A percentile compares a stretch with the other conserved stretches of the same genome.
Evolutionary conservation across 2,888 invertebrate genomes (phyloP).

Genomic region (Netelia virgata): DNA sequence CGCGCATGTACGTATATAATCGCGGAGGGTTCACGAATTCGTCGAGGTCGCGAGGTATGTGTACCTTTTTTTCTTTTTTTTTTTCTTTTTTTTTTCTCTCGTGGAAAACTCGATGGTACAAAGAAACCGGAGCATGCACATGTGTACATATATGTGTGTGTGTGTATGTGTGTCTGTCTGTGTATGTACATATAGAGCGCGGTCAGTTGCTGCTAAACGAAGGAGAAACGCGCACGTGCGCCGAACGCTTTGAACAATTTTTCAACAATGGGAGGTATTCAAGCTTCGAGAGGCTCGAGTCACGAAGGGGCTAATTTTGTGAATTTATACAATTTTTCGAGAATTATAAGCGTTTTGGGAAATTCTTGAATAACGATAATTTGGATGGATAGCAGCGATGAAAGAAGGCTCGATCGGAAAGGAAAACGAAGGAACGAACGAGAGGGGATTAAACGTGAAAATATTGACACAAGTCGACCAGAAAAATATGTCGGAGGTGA

Average conservation of each 20-base stretch:
- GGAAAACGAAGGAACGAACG: not conserved
- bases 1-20: not conserved
- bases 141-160: not conserved
- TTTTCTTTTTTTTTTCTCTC: not conserved
- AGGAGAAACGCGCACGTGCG: conserved; percentile 20
- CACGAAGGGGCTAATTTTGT: conserved; percentile 16
- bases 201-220: not conserved
- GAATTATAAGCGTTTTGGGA: not conserved
- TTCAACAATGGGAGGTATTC: not conserved
- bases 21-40: conserved; percentile 37
- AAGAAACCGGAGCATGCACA: not conserved
- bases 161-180: not conserved
- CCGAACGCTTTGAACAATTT: conserved; percentile 16
- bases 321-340: conserved; percentile 11
- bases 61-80: not conserved
- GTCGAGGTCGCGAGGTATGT: conserved; percentile 32
- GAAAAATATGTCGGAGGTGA: not conserved
- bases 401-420: not conserved
- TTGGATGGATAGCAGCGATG: not conserved
- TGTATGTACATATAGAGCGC: not conserved
- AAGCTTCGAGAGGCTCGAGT: not conserved
- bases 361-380: conserved; percentile 1
- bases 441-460: not conserved
- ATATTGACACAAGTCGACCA: not conserved
- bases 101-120: conserved; percentile 7